Evolutionary conservation across 2,888 invertebrate species (phyloP).

Genomic region (Cantharis rufa): DNA sequence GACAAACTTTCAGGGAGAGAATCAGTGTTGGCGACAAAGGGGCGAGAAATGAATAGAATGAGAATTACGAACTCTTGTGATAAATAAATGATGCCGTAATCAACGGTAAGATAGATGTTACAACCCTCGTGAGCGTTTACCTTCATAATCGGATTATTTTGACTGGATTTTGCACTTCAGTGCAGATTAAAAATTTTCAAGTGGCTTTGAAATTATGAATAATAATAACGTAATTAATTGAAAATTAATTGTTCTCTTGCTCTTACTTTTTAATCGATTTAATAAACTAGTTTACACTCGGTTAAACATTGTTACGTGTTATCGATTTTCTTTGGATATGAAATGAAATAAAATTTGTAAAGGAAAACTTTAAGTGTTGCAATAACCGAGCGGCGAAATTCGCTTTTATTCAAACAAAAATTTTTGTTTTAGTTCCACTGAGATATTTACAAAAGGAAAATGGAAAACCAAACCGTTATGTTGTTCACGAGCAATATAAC

Average conservation of each 20-base stretch:
- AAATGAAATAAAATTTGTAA: not conserved
- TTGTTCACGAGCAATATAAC: slow-evolving; percentile 11
- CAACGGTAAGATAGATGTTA: not conserved
- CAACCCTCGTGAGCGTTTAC: not conserved
- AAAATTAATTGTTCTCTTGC: not conserved
- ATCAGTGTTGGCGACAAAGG: not conserved
- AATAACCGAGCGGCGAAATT: not conserved
- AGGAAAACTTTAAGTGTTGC: not conserved
- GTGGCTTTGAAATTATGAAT: not conserved
- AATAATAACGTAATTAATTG: not conserved
- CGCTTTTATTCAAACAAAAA: not conserved
- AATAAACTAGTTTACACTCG: not conserved
- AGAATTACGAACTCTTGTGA: not conserved
- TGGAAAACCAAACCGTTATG: not conserved
- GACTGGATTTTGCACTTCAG: not conserved
- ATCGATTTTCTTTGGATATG: not conserved
- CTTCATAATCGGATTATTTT: not conserved
- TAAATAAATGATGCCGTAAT: slow-evolving; percentile 1
- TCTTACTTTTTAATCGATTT: not conserved
- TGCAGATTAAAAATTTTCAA: not conserved
- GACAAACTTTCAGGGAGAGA: not conserved
- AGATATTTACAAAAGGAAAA: not conserved
- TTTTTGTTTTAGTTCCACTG: not conserved
- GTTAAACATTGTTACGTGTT: not conserved
- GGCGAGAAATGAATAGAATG: not conserved